A percentile compares a stretch with the other conserved stretches of the same genome.
Conservation (phyloP, 2,888 invertebrate species). For the Agrochola circellaris region DNA sequence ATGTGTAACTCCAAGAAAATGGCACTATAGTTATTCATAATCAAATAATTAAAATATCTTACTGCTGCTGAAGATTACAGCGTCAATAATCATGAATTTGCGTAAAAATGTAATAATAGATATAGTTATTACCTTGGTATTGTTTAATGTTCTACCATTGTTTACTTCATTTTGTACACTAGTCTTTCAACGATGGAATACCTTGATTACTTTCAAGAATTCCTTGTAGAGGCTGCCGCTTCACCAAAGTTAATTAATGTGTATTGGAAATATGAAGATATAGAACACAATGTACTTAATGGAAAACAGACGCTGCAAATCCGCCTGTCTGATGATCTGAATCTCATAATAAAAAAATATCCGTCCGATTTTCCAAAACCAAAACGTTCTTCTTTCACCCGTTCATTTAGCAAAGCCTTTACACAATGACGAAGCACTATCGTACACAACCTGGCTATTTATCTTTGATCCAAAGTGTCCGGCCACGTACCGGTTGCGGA, state of each 20-base stretch:
- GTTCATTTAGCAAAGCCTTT: conserved; percentile 56
- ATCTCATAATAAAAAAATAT: not conserved
- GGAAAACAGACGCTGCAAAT: not conserved
- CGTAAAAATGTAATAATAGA: too few relatives aligned
- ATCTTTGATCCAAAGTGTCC: conserved; percentile 70
- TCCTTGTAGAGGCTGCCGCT: too few relatives aligned
- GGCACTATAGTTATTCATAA: too few relatives aligned
- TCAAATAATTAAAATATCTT: too few relatives aligned
- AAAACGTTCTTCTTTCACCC: conserved; percentile 8
- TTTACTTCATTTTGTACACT: too few relatives aligned
- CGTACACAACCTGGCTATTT: conserved; percentile 66
- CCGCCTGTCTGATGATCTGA: not conserved
- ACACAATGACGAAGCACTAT: conserved; percentile 66
- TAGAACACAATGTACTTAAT: not conserved
- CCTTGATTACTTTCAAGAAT: not conserved
- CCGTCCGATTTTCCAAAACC: not conserved
- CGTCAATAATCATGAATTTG: too few relatives aligned
- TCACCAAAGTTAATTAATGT: too few relatives aligned
- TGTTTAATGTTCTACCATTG: too few relatives aligned
- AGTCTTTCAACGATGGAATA: not conserved
- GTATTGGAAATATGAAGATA: too few relatives aligned
- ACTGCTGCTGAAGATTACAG: too few relatives aligned
- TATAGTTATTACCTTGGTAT: too few relatives aligned
- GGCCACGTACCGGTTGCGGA: conserved; percentile 65
- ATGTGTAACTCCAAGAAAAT: too few relatives aligned